Conservation (phyloP, 2,113 vertebrate species). For the Mobula hypostoma region DNA sequence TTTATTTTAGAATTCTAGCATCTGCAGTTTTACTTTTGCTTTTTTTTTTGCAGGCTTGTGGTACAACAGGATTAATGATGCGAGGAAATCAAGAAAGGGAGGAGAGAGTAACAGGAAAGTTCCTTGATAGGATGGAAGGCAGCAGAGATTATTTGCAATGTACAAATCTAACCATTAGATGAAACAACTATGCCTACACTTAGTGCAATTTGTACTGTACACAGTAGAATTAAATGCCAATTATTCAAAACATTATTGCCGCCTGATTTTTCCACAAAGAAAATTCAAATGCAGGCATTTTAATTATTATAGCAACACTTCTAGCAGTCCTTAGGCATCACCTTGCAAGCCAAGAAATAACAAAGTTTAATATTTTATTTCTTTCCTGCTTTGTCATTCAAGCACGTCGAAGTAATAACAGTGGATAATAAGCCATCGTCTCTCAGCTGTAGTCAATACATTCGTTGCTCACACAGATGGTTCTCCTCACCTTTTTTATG, state of each 20-base stretch:
- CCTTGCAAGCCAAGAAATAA: neutral
- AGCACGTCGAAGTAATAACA: neutral
- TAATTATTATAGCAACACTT: neutral
- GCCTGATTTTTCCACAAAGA: slow-evolving; percentile 63
- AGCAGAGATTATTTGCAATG: neutral
- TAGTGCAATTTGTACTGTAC: neutral
- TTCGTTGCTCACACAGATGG: neutral
- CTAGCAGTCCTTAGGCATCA: neutral
- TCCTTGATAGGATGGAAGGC: too few relatives aligned
- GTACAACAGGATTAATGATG: too few relatives aligned
- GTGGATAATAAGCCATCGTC: neutral
- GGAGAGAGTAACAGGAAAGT: too few relatives aligned
- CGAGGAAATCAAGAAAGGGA: too few relatives aligned
- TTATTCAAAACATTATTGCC: slow-evolving; percentile 44
- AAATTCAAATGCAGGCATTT: slow-evolving; percentile 58
- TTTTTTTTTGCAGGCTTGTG: too few relatives aligned
- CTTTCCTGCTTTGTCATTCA: neutral
- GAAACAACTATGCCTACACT: neutral
- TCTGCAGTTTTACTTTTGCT: too few relatives aligned
- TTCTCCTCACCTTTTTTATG: neutral
- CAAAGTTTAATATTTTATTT: neutral
- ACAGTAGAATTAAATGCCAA: neutral
- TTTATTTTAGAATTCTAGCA: too few relatives aligned
- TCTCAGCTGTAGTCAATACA: neutral
- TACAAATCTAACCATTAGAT: neutral